Evolutionary conservation across 2,888 invertebrate species (phyloP).

Genomic region (Drosophila colorata): DNA sequence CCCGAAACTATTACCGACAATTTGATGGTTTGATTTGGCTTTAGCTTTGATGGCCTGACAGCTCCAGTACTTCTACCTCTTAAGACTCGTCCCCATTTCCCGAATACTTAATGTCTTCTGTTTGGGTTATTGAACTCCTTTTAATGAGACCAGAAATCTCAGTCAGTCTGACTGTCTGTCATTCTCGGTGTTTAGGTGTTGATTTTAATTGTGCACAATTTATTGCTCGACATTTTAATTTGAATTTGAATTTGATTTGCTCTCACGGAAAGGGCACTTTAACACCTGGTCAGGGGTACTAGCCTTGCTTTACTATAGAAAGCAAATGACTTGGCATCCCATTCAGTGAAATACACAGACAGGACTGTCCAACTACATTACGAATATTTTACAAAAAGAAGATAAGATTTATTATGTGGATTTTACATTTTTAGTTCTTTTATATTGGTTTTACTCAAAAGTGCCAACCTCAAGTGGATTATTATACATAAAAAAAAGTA

Average conservation of each 20-base stretch:
- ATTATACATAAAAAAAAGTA: too few relatives aligned
- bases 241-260: conserved; percentile 51
- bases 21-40: conserved; percentile 79
- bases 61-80: background rate
- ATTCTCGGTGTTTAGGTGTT: conserved; percentile 31
- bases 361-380: background rate
- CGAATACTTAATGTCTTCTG: conserved; percentile 46
- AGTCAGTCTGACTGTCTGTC: conserved; percentile 7
- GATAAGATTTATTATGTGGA: background rate
- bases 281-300: conserved; percentile 22
- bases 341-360: background rate
- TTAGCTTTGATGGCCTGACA: conserved; percentile 34
- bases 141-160: conserved; percentile 48
- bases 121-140: conserved; percentile 64
- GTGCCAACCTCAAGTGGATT: background rate
- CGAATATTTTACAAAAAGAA: background rate
- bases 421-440: background rate
- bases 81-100: conserved; percentile 31
- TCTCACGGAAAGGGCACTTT: conserved; percentile 17
- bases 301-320: conserved; percentile 18
- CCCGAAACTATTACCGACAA: conserved; percentile 78
- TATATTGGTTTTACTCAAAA: background rate
- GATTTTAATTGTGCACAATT: conserved; percentile 75
- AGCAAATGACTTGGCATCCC: background rate
- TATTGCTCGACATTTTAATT: conserved; percentile 63